These are phyloP conservation scores for Allacma fusca DNA, from an alignment of 2,888 invertebrate genomes.

Conservation along the genomic window DNA sequence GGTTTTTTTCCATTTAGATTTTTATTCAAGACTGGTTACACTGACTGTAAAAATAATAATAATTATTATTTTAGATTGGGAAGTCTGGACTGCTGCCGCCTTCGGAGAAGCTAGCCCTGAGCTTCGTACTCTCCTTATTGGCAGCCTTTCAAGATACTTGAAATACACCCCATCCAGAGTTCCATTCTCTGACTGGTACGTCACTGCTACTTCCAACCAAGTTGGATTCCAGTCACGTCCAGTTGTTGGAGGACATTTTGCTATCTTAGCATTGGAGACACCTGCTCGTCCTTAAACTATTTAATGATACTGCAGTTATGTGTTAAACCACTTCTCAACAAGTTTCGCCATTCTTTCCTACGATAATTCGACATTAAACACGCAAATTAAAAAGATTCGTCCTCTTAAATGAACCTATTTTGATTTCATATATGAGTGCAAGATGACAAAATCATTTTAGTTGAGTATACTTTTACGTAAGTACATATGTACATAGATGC, in stretches of 20 bases:
- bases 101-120: slow-evolving; percentile 52
- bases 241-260: slow-evolving; percentile 57
- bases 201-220: slow-evolving; percentile 50
- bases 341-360: too few species aligned
- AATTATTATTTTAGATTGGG: slow-evolving; percentile 52
- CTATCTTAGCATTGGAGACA: slow-evolving; percentile 46
- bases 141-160: slow-evolving; percentile 46
- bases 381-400: too few species aligned
- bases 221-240: slow-evolving; percentile 52
- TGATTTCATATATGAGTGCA: too few species aligned
- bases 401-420: too few species aligned
- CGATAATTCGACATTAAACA: too few species aligned
- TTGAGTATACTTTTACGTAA: too few species aligned
- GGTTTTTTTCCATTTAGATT: neutral
- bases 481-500: too few species aligned
- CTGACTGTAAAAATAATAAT: slow-evolving; percentile 1
- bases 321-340: too few species aligned
- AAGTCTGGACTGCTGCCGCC: slow-evolving; percentile 58
- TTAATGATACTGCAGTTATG: too few species aligned
- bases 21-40: neutral
- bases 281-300: too few species aligned
- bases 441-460: too few species aligned
- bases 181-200: slow-evolving; percentile 57
- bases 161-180: slow-evolving; percentile 46
- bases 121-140: slow-evolving; percentile 40